Evolutionary conservation across 2,888 invertebrate species (phyloP), one percentile per base, ranked within the genome.

Genomic region (Pseudococcus longispinus): DNA sequence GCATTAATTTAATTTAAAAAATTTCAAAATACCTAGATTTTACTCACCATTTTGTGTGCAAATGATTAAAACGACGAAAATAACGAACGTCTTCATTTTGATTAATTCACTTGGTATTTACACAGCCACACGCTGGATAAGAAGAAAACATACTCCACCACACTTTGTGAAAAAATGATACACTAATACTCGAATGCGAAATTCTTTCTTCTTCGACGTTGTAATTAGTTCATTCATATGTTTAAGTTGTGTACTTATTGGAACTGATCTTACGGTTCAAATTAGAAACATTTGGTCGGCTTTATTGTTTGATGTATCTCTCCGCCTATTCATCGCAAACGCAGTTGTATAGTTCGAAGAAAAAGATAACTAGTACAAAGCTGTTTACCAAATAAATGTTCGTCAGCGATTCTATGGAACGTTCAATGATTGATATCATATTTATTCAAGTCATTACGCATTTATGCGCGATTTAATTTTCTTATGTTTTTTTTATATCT

Each of bases 251-350:
- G 5, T 23, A 51, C 8, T 13, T 9, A 26, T 23, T 37, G 29
- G 13, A 80, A 42, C 20, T 80, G 42, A 80, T 80, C 42, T 42
- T 60, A 46, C 29, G 77, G 77, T 80, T 80, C 77, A 80, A 80
- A 80, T 80, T 42, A 42, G 42, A 80, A 80, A 80, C 77, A 80
- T 80, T 80, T 42, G 42, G 77, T 80, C 77, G 77, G 77, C 77
- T 20, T 80, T 8, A 42, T 80, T 80, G 77, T 80, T 80, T 80
- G 77, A 80, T 80, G 29, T 80, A 20, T 23, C 77, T 42, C 77
- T 80, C 77, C 42, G 37, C 42, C 42, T 42, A 80, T 80, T 42
- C 77, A 80, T 80, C 23, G 77, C 3, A 23, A 60, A 37, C 77
- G 55, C 55, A 65, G 37, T 80, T 42, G 18, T 13, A 15, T 4